phyloP scores from a whole-genome alignment of 2,113 vertebrate genomes.

The Semicossyphus pulcher region DNA sequence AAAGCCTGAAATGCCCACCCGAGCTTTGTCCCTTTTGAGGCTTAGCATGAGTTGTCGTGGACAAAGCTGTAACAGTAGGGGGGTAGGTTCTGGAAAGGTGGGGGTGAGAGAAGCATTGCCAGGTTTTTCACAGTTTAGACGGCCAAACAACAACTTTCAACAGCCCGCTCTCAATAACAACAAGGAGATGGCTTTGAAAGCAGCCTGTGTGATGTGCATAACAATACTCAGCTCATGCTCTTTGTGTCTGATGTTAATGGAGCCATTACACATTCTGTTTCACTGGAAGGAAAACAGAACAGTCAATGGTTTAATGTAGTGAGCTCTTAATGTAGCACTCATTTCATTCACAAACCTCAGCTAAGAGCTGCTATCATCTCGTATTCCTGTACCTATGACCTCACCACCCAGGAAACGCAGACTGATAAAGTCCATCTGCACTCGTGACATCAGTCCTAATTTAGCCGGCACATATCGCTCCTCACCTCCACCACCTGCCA shows the following conservation, averaged over 20 bases:
- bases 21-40: conserved; percentile 31
- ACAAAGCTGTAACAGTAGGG: conserved; percentile 54
- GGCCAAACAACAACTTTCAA: conserved; percentile 21
- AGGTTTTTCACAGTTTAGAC: conserved; percentile 30
- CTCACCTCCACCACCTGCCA: neutral
- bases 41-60: conserved; percentile 50
- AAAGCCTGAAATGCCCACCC: conserved; percentile 7
- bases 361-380: neutral
- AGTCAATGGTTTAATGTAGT: neutral
- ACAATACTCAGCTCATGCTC: conserved; percentile 28
- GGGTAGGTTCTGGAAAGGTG: conserved; percentile 27
- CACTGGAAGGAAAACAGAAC: neutral
- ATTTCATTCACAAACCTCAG: neutral
- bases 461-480: neutral
- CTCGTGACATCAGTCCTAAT: conserved; percentile 9
- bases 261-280: neutral
- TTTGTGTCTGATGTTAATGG: conserved; percentile 23
- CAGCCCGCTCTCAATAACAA: conserved; percentile 47
- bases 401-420: neutral
- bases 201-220: conserved; percentile 27
- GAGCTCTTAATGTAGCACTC: neutral
- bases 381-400: conserved; percentile 11
- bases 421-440: neutral
- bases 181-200: conserved; percentile 21
- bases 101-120: conserved; percentile 25